A percentile compares a stretch with the other conserved stretches of the same genome.
These are phyloP conservation scores for Myioborus melanocephalus DNA, from an alignment of 2,797 vertebrate genomes.

Conservation along the genomic window DNA sequence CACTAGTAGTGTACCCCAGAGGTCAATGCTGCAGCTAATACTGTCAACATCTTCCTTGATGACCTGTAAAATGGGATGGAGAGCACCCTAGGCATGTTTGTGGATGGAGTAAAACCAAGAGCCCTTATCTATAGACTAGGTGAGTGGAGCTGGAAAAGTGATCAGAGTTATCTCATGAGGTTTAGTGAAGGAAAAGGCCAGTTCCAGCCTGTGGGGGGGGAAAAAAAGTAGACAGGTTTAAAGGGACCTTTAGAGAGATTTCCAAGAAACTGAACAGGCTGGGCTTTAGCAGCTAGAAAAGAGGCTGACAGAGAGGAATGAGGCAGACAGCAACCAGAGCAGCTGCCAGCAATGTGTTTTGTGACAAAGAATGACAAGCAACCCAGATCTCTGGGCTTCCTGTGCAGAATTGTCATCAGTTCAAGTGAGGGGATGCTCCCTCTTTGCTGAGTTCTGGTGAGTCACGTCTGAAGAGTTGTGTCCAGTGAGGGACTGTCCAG, in stretches of 20 bases:
- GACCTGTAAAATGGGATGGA: neutral
- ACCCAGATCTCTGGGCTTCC: neutral
- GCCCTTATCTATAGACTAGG: neutral
- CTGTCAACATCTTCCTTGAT: neutral
- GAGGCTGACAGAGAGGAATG: neutral
- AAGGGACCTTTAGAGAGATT: neutral
- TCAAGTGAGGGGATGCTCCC: neutral
- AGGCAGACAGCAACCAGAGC: neutral
- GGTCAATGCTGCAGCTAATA: neutral
- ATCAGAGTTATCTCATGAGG: neutral
- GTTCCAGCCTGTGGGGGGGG: neutral
- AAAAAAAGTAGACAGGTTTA: neutral
- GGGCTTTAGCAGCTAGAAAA: neutral
- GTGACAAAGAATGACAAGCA: rapidly evolving
- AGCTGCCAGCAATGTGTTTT: neutral
- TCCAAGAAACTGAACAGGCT: neutral
- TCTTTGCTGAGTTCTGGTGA: neutral
- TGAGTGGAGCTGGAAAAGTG: neutral
- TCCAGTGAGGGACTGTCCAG: neutral
- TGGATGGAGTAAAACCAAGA: neutral
- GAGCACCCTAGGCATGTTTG: rapidly evolving
- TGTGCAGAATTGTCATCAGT: neutral
- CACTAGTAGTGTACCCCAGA: neutral
- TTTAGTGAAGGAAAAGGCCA: neutral
- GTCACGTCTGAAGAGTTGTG: neutral